phyloP scores from a whole-genome alignment of 2,888 invertebrate genomes.

The Pilophorus perplexus region DNA sequence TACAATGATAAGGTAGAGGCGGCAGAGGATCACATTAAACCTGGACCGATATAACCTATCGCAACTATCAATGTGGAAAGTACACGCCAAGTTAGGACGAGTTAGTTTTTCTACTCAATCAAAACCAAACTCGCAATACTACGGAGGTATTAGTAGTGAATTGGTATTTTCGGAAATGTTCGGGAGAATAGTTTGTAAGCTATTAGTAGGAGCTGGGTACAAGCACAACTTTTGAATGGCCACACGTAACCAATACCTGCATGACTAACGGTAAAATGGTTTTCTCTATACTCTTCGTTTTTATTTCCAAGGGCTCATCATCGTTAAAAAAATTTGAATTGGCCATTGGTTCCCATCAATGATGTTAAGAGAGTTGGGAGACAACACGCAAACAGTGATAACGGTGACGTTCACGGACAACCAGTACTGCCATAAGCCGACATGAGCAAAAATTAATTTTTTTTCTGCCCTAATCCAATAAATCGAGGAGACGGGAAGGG shows the following conservation, averaged over 20 bases:
- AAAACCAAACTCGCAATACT: too few relatives aligned
- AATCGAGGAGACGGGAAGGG: too few relatives aligned
- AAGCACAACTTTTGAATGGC: too few relatives aligned
- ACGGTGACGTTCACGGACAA: conserved; percentile 14
- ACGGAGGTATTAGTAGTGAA: too few relatives aligned
- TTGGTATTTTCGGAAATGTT: too few relatives aligned
- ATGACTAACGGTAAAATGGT: conserved; percentile 89
- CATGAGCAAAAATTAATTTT: too few relatives aligned
- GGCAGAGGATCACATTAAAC: conserved; percentile 30
- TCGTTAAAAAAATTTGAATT: conserved; percentile 38
- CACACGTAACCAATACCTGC: conserved; percentile 89
- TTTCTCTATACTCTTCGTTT: conserved; percentile 91
- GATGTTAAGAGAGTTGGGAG: background rate
- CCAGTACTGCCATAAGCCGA: conserved; percentile 9
- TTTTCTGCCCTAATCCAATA: conserved; percentile 14
- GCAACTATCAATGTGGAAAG: too few relatives aligned
- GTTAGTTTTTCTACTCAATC: too few relatives aligned
- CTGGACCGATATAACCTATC: conserved; percentile 34
- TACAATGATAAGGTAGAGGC: conserved; percentile 37
- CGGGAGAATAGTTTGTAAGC: too few relatives aligned
- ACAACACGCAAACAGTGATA: conserved; percentile 1
- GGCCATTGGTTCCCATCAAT: conserved; percentile 37
- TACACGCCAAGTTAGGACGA: too few relatives aligned
- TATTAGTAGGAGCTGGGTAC: too few relatives aligned
- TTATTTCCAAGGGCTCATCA: conserved; percentile 66